Percentiles rank a stretch among this genome's conserved stretches.
Conservation (phyloP, 2,797 vertebrate genomes). For the Australoheros facetus region DNA sequence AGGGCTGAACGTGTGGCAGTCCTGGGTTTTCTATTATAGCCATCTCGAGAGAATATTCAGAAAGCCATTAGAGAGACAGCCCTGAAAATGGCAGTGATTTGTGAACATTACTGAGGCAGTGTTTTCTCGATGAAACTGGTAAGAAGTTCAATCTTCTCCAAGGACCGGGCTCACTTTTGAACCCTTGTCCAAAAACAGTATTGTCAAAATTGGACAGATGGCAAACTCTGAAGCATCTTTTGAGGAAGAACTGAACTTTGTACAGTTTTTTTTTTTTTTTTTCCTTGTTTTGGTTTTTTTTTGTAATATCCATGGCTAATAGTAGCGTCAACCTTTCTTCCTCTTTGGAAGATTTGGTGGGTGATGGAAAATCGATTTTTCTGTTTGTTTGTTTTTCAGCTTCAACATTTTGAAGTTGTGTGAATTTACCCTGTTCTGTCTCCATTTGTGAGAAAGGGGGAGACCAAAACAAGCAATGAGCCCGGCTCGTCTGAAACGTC, state of each 20-base stretch:
- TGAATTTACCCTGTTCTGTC: constrained; percentile 52
- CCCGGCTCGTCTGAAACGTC: constrained; percentile 2
- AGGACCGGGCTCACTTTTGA: constrained; percentile 37
- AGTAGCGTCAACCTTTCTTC: constrained; percentile 65
- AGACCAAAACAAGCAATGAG: constrained; percentile 21
- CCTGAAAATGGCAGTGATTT: constrained; percentile 8
- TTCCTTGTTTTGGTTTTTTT: constrained; percentile 16
- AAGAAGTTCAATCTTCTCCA: not conserved
- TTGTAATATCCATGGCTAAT: constrained; percentile 47
- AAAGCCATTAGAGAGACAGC: constrained; percentile 17
- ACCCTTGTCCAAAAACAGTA: constrained; percentile 55
- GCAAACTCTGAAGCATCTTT: constrained; percentile 40
- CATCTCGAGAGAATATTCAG: constrained; percentile 18
- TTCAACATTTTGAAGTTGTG: constrained; percentile 49
- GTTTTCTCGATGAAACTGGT: constrained; percentile 28
- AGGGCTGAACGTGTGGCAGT: constrained; percentile 26
- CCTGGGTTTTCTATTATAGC: constrained; percentile 27
- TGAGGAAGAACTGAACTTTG: constrained; percentile 60
- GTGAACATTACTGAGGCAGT: constrained; percentile 9
- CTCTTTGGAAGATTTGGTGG: constrained; percentile 27
- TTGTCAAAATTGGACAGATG: constrained; percentile 31
- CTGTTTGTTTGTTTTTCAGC: constrained; percentile 20
- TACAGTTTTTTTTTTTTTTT: constrained; percentile 52
- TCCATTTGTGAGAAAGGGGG: constrained; percentile 25
- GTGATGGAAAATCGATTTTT: constrained; percentile 37